Evolutionary conservation across 2,113 vertebrate species (phyloP).

Genomic region (Malurus melanocephalus): DNA sequence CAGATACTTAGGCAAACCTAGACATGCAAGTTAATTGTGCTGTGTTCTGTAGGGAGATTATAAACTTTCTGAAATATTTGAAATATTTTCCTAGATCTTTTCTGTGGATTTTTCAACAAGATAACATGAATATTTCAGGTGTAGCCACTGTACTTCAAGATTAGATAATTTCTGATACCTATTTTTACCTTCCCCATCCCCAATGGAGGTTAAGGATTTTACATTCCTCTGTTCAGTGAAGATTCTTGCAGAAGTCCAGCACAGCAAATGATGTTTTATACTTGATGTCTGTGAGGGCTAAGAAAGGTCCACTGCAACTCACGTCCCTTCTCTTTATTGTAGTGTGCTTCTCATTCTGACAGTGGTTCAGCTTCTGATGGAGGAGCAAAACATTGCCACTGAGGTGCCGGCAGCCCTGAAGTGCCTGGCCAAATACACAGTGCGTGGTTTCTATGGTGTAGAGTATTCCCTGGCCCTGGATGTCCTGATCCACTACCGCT

Average conservation of each 20-base stretch:
- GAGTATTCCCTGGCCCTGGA: conserved; percentile 55
- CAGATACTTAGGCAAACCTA: neutral
- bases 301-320: neutral
- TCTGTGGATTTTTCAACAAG: neutral
- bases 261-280: neutral
- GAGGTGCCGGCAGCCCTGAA: conserved; percentile 54
- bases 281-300: neutral
- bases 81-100: accelerated
- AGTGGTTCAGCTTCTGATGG: neutral
- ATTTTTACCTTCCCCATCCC: neutral
- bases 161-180: neutral
- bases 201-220: neutral
- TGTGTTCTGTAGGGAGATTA: neutral
- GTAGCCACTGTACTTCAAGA: neutral
- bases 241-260: neutral
- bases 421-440: conserved; percentile 56
- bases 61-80: neutral
- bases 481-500: conserved; percentile 39
- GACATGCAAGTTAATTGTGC: neutral
- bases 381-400: neutral
- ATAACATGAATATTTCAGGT: neutral
- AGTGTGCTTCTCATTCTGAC: neutral
- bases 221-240: neutral
- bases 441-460: conserved; percentile 47
- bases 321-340: neutral